Evolutionary conservation across 1,140 invertebrate species (phyloP), one percentile per base, ranked within the genome.

Genomic region (Brachystomella parvula): DNA sequence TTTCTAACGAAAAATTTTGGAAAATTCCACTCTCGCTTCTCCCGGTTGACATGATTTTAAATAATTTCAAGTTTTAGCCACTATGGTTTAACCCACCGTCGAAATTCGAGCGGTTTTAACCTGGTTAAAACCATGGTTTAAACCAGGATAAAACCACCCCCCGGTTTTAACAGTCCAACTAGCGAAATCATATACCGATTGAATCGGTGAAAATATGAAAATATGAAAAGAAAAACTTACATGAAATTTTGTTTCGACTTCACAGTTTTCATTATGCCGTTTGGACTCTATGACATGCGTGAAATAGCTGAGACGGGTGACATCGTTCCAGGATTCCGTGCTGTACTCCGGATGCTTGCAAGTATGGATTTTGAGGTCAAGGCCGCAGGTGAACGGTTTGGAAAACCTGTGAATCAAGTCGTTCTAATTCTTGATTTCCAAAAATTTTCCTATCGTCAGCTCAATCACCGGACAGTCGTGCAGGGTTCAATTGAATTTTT

Each of bases 401-500:
- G 24, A 26, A 53, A 53, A 26, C 49, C 49, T 6, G 49, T 53
- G 12, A 53, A 53, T 53, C 24, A 15, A 6, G 24, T 53, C 24
- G 21, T 53, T 6, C 9, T 53, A 24, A 53, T 53, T 15, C 24
- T 53, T 24, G 49, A 53, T 24, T 53, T 15, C 24, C 49, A 53
- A 24, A 15, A 53, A 24, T 53, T 53, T 26, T 53, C 49, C 21
- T 53, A 53, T 24, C 12, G 49, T 12, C 49, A 53, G 24, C 9
- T 53, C 9, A 53, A 24, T 24, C 12, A 24, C 24, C 49, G 49
- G 12, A 53, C 49, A 53, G 49, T 53, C 15, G 12, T 12, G 12
- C 49, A 53, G 24, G 49, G 49, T 26, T 12, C 49, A 53, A 24
- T 53, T 53, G 49, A 53, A 26, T 53, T 53, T 24, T 53, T 53